Conservation (phyloP, 2,113 vertebrate species). For the Eurystomus gularis region DNA sequence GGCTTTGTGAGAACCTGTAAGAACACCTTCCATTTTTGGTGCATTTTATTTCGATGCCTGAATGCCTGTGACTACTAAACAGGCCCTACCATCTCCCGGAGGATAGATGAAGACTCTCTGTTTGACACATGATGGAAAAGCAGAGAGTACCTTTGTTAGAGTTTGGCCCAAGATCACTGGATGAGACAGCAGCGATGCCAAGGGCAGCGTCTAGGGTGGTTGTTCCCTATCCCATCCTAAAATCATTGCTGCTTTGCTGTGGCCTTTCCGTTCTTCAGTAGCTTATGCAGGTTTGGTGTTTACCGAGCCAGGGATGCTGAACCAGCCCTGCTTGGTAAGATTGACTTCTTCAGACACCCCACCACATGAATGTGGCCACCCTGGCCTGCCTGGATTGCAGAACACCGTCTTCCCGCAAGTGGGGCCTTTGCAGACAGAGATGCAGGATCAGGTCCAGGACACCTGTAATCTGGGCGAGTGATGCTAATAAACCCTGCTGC, state of each 20-base stretch:
- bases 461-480: background rate
- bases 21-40: slow-evolving; percentile 27
- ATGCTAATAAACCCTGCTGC: background rate
- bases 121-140: slow-evolving; percentile 4
- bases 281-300: background rate
- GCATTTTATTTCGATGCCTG: background rate
- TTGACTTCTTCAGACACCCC: background rate
- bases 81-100: background rate
- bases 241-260: background rate
- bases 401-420: rapidly evolving
- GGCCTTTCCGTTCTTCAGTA: background rate
- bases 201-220: background rate
- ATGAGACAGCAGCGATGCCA: background rate
- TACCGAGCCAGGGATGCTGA: background rate
- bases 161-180: background rate
- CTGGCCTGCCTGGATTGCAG: background rate
- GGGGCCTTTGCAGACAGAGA: background rate
- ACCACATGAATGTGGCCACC: rapidly evolving
- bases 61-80: slow-evolving; percentile 37
- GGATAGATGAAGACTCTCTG: background rate
- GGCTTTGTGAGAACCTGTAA: background rate
- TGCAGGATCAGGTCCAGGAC: background rate
- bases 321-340: background rate
- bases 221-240: background rate
- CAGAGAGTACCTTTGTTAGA: background rate